phyloP scores from a whole-genome alignment of 2,797 vertebrate species.

The Sandelia bainsii region DNA sequence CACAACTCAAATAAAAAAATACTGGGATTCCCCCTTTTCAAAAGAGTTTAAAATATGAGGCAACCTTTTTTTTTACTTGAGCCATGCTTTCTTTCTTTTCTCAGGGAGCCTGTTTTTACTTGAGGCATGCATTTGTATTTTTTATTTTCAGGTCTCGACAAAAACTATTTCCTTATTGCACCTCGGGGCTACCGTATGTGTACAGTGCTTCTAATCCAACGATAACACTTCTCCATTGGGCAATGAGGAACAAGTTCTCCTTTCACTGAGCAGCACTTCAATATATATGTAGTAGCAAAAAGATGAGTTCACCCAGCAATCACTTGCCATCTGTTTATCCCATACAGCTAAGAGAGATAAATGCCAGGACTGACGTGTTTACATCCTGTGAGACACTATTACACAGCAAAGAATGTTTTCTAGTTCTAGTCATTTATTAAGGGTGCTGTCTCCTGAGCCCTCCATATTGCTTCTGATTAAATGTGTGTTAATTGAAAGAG shows the following conservation, averaged over 20 bases:
- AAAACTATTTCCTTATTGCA: too few relatives aligned
- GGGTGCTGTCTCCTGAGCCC: constrained; percentile 7
- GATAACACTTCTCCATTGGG: constrained; percentile 13
- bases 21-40: too few relatives aligned
- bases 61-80: too few relatives aligned
- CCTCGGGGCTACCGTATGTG: too few relatives aligned
- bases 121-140: too few relatives aligned
- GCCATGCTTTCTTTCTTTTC: too few relatives aligned
- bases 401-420: constrained; percentile 2
- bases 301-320: constrained; percentile 14
- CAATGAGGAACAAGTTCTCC: neutral
- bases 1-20: too few relatives aligned
- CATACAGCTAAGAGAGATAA: constrained; percentile 16
- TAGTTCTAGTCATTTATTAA: constrained; percentile 24
- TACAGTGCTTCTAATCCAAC: constrained; percentile 21
- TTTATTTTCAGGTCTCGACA: too few relatives aligned
- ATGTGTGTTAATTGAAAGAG: constrained; percentile 25
- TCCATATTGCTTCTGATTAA: constrained; percentile 9
- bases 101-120: too few relatives aligned
- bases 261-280: neutral
- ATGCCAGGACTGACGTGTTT: constrained; percentile 2
- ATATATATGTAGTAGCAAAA: neutral
- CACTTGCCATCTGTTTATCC: constrained; percentile 28
- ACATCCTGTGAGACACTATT: constrained; percentile 1
- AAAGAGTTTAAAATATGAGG: too few relatives aligned